Conservation (phyloP, 2,888 invertebrate genomes). For the Steinernema hermaphroditum region DNA sequence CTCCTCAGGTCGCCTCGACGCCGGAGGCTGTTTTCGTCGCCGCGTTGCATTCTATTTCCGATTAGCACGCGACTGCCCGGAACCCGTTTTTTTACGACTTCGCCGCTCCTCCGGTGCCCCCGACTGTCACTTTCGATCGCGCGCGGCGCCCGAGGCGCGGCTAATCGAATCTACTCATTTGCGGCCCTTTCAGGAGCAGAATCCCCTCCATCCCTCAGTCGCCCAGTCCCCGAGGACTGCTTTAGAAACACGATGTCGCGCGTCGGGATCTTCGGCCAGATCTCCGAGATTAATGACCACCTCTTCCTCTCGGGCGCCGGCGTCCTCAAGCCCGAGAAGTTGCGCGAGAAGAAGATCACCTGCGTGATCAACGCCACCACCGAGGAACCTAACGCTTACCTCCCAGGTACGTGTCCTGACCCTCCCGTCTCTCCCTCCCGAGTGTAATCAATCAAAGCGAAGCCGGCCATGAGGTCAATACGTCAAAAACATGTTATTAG, state of each 20-base stretch:
- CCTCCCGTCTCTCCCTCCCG: background rate
- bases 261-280: conserved; percentile 64
- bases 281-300: conserved; percentile 76
- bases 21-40: conserved; percentile 23
- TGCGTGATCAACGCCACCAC: conserved; percentile 82
- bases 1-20: background rate
- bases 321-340: conserved; percentile 75
- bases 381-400: conserved; percentile 74
- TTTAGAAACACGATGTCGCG: conserved; percentile 43
- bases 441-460: conserved; percentile 11
- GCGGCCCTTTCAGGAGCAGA: conserved; percentile 24
- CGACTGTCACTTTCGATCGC: conserved; percentile 19
- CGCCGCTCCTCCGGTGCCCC: background rate
- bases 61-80: conserved; percentile 3
- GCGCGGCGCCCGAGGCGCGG: background rate
- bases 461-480: conserved; percentile 13
- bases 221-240: conserved; percentile 1
- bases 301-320: conserved; percentile 82
- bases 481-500: conserved; percentile 28
- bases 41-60: conserved; percentile 4
- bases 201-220: background rate
- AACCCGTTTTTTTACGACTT: conserved; percentile 11
- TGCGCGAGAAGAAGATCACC: conserved; percentile 75
- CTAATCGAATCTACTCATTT: background rate
- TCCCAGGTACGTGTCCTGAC: conserved; percentile 62